Conservation (phyloP, 30 jellyfish, hydroid and myxozoan species). For the Nemopilema nomurai region DNA sequence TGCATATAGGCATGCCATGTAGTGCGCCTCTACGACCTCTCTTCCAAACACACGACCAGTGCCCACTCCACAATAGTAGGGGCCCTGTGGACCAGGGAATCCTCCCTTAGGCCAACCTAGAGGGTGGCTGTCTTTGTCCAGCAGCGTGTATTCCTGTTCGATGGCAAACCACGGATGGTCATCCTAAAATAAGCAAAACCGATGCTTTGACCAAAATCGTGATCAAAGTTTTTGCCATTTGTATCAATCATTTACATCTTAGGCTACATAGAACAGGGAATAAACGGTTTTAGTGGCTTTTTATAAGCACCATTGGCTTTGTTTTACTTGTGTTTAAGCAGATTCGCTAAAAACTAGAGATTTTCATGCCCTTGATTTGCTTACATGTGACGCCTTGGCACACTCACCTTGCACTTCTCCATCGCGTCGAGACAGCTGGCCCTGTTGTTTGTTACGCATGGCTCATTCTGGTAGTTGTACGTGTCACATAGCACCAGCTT, state of each 20-base stretch:
- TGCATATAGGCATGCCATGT: slow-evolving; percentile 92
- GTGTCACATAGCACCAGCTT: slow-evolving; percentile 89
- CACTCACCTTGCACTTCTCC: slow-evolving; percentile 76
- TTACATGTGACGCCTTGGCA: too few relatives aligned
- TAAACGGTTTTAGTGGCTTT: too few relatives aligned
- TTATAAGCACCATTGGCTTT: too few relatives aligned
- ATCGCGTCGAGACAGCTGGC: slow-evolving; percentile 68
- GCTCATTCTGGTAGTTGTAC: slow-evolving; percentile 78
- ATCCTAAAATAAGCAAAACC: slow-evolving; percentile 34
- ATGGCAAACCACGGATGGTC: slow-evolving; percentile 94
- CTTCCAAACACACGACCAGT: slow-evolving; percentile 92
- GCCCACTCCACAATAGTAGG: slow-evolving; percentile 97
- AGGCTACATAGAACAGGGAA: too few relatives aligned
- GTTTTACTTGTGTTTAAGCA: too few relatives aligned
- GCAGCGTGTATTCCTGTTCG: slow-evolving; percentile 96
- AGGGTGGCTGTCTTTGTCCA: slow-evolving; percentile 92
- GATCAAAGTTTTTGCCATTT: too few relatives aligned
- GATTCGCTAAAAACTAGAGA: too few relatives aligned
- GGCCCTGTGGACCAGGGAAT: slow-evolving; percentile 97
- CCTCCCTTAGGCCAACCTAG: slow-evolving; percentile 99
- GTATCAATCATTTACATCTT: neutral
- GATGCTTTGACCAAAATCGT: too few relatives aligned
- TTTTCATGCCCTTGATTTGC: too few relatives aligned
- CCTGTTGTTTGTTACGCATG: slow-evolving; percentile 75
- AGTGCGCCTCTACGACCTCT: slow-evolving; percentile 98